Percentiles rank a stretch among this genome's conserved stretches.
These are phyloP conservation scores for Macrotis lagotis DNA, from an alignment of 2,113 vertebrate species.

Conservation along the genomic window DNA sequence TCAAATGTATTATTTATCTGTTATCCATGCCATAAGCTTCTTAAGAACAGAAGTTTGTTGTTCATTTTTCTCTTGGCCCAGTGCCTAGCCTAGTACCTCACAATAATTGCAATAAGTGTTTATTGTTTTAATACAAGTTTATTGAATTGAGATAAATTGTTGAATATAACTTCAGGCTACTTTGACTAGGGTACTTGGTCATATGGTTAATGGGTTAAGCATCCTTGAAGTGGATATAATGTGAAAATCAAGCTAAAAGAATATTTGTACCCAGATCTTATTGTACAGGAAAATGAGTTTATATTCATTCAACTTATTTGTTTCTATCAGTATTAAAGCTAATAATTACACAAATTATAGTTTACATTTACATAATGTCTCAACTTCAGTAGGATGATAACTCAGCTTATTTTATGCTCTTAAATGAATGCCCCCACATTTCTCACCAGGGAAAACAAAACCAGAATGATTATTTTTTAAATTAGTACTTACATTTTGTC, in stretches of 20 bases:
- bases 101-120: not conserved
- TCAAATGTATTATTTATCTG: not conserved
- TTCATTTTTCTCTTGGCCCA: not conserved
- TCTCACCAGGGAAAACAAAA: slow-evolving; percentile 5
- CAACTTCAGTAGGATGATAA: not conserved
- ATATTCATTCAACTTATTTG: not conserved
- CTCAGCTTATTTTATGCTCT: slow-evolving; percentile 26
- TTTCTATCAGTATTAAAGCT: not conserved
- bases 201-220: not conserved
- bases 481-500: slow-evolving; percentile 91
- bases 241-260: not conserved
- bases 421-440: not conserved
- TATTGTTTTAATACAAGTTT: not conserved
- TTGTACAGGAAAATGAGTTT: not conserved
- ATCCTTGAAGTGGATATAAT: not conserved
- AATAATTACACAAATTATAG: not conserved
- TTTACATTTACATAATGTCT: not conserved
- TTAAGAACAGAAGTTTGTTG: not conserved
- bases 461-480: not conserved
- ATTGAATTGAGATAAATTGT: not conserved
- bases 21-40: not conserved
- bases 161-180: not conserved
- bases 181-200: not conserved
- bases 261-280: not conserved
- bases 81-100: not conserved